Base-by-base conservation (phyloP, 1,140 invertebrate genomes). In the Agrilus planipennis region DNA sequence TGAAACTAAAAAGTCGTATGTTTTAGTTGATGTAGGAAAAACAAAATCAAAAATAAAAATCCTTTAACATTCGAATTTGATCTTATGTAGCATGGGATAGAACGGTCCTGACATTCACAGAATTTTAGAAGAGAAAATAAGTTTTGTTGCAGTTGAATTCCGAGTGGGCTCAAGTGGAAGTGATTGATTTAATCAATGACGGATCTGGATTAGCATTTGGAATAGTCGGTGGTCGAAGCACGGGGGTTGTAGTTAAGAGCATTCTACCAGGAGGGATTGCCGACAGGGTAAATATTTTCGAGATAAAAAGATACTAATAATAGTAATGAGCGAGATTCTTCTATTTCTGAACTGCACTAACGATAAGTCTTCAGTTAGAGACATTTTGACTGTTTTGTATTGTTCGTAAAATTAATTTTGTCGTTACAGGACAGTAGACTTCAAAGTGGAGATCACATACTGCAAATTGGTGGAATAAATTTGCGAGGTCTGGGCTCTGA, bases 241-340 rank as follows among this genome's bases (percentile, higher is more conserved):
- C 87, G 11, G 89, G 88, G 6, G 89, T 92, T 34, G 84, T 92
- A 4, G 84, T 92, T 34, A 91, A 91, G 64, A 89, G 86, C 35
- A 88, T 92, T 48, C 66, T 90, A 27, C 84, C 84, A 4, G 87
- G 85, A 14, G 85, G 85, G 44, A 81, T 89, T n/a, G 85, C 88
- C 27, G 84, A 90, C 60, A 74, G 79, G 66, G 87, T 89, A 62
- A 72, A 69, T 68, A 34, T 36, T 23, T 7, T 3, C 31, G 6
- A 7, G 16, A 20, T 41, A n/a, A n/a, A n/a, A n/a, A n/a, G n/a
- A n/a, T n/a, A n/a, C n/a, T n/a, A n/a, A n/a, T n/a, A n/a, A n/a
- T n/a, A n/a, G n/a, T n/a, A n/a, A n/a, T n/a, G n/a, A n/a, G n/a
- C n/a, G n/a, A n/a, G n/a, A n/a, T n/a, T n/a, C n/a, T n/a, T n/a